Evolutionary conservation across 2,888 invertebrate species (phyloP).

Genomic region (Portevinia maculata): DNA sequence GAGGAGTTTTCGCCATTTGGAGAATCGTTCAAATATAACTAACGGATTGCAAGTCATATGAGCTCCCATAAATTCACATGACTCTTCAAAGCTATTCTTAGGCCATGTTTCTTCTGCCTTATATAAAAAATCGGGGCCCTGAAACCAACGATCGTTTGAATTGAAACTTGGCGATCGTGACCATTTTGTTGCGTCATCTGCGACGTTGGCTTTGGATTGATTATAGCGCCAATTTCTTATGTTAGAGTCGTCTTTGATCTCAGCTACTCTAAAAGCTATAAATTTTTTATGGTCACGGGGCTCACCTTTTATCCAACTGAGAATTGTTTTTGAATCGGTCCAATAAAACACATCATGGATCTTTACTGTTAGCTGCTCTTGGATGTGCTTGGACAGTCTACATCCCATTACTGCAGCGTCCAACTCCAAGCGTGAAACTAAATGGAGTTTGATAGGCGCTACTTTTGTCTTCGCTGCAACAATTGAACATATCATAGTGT

Average conservation of each 20-base stretch:
- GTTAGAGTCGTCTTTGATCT: slow-evolving; percentile 17
- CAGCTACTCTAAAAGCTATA: too few species aligned
- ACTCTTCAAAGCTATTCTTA: too few species aligned
- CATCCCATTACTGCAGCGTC: slow-evolving; percentile 30
- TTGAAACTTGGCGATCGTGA: not conserved
- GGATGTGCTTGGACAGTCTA: slow-evolving; percentile 15
- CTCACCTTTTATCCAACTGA: too few species aligned
- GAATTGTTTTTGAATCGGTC: slow-evolving; percentile 41
- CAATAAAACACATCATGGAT: slow-evolving; percentile 42
- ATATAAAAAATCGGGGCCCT: not conserved
- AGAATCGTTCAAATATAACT: too few species aligned
- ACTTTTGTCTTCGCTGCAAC: slow-evolving; percentile 25
- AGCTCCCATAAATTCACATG: too few species aligned
- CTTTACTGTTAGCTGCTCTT: slow-evolving; percentile 14
- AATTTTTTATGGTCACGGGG: too few species aligned
- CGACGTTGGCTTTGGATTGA: slow-evolving; percentile 18
- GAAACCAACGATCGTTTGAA: too few species aligned
- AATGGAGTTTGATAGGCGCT: slow-evolving; percentile 14
- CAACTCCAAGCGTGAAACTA: slow-evolving; percentile 14
- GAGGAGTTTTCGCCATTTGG: too few species aligned
- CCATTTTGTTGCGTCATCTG: slow-evolving; percentile 38
- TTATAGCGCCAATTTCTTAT: slow-evolving; percentile 15
- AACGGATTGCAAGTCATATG: too few species aligned
- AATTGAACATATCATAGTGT: slow-evolving; percentile 19
- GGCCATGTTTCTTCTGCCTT: not conserved